Percentiles rank a stretch among this genome's conserved stretches.
phyloP scores from a whole-genome alignment of 2,797 vertebrate species.

The Syngnathus acus region DNA sequence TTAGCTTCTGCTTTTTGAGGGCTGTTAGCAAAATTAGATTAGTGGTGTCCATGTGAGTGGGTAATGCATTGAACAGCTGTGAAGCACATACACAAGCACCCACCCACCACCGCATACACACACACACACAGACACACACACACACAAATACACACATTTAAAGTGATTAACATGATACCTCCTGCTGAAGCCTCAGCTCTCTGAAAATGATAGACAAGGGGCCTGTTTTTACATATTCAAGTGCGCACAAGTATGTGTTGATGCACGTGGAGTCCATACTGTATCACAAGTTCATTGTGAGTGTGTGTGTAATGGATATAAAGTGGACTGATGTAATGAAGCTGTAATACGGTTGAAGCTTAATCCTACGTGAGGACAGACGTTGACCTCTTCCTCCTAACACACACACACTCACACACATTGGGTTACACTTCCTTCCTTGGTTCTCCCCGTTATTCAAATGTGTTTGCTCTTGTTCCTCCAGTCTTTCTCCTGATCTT shows the following conservation, averaged over 20 bases:
- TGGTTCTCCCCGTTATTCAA: not conserved
- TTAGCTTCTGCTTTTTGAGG: conserved; percentile 26
- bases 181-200: conserved; percentile 34
- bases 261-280: conserved; percentile 9
- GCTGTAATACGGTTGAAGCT: conserved; percentile 64
- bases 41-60: conserved; percentile 48
- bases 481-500: too few species aligned
- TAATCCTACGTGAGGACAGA: conserved; percentile 65
- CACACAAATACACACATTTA: conserved; percentile 24
- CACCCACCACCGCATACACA: conserved; percentile 3
- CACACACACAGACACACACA: conserved; percentile 8
- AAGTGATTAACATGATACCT: conserved; percentile 46
- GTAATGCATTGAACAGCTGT: conserved; percentile 61
- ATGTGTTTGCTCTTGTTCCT: not conserved
- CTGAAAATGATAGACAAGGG: conserved; percentile 41
- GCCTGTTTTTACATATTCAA: conserved; percentile 38
- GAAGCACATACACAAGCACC: conserved; percentile 26
- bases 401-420: conserved; percentile 14
- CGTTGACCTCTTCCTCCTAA: conserved; percentile 42
- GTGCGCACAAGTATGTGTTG: conserved; percentile 10
- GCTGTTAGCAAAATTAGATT: conserved; percentile 55
- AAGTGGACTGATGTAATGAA: conserved; percentile 65
- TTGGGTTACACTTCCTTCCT: conserved; percentile 1
- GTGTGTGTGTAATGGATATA: conserved; percentile 8
- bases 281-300: not conserved